Evolutionary conservation across 2,113 vertebrate genomes (phyloP).

Genomic region (Nipponia nippon): DNA sequence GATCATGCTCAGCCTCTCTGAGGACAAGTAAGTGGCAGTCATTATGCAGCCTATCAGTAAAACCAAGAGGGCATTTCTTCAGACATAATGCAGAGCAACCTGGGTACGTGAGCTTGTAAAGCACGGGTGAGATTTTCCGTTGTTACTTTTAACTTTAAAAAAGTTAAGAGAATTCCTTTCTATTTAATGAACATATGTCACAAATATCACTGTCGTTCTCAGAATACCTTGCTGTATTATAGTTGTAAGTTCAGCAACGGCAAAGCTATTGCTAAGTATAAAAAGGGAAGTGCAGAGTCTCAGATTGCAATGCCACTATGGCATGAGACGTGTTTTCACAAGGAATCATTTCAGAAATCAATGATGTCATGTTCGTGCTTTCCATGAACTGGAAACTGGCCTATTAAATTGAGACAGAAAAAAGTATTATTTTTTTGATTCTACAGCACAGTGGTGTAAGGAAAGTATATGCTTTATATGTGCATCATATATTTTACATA

Average conservation of each 20-base stretch:
- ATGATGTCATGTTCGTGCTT: neutral
- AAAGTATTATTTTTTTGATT: neutral
- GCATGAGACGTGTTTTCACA: neutral
- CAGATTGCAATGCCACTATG: neutral
- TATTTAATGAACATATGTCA: neutral
- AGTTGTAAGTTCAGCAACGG: neutral
- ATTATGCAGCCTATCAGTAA: neutral
- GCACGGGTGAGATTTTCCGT: fast-evolving
- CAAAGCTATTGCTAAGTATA: neutral
- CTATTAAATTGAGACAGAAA: neutral
- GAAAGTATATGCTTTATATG: neutral
- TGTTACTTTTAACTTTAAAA: neutral
- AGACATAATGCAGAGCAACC: neutral
- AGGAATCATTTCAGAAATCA: neutral
- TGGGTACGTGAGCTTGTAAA: neutral
- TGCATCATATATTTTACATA: neutral
- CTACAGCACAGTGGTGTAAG: neutral
- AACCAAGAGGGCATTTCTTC: neutral
- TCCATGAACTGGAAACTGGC: neutral
- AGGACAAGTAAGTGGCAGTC: neutral
- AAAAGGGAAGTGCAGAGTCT: neutral
- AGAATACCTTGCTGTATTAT: neutral
- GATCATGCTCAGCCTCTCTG: neutral
- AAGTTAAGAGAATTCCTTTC: neutral
- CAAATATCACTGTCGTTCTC: neutral